Conservation (phyloP, 1,140 invertebrate genomes). For the Stegodyphus mimosarum region DNA sequence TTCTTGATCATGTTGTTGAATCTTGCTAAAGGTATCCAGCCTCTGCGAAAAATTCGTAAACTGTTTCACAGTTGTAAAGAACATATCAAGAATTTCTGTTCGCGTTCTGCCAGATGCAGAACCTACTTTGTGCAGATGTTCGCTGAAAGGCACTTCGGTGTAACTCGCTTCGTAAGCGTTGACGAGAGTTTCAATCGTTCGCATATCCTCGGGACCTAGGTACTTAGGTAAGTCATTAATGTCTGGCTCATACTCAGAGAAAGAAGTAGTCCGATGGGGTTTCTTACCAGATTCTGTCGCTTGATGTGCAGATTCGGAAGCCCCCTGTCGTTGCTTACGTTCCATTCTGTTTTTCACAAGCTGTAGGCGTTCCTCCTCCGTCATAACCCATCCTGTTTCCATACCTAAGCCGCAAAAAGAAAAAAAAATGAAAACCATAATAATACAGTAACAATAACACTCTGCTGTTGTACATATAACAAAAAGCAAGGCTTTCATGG, state of each 20-base stretch:
- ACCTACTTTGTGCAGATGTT: constrained; percentile 18
- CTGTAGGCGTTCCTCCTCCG: constrained; percentile 68
- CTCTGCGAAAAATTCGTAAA: constrained; percentile 66
- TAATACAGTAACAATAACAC: too few species aligned
- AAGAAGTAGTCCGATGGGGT: neutral
- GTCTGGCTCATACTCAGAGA: constrained; percentile 57
- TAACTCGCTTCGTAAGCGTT: constrained; percentile 62
- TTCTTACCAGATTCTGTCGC: constrained; percentile 20
- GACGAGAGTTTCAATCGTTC: constrained; percentile 59
- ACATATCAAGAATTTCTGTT: constrained; percentile 66
- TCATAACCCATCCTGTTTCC: constrained; percentile 71
- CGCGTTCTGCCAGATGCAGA: constrained; percentile 17
- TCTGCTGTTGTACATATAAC: too few species aligned
- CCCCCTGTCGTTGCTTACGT: constrained; percentile 43
- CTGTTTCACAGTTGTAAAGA: constrained; percentile 66
- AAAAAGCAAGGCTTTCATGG: too few species aligned
- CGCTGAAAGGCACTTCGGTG: constrained; percentile 56
- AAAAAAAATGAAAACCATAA: neutral
- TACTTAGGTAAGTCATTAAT: constrained; percentile 56
- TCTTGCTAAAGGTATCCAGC: constrained; percentile 67
- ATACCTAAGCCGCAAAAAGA: constrained; percentile 62
- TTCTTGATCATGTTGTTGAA: constrained; percentile 70
- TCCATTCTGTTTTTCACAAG: constrained; percentile 67
- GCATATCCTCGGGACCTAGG: constrained; percentile 59
- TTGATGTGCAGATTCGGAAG: neutral